phyloP scores from a whole-genome alignment of 2,888 invertebrate genomes.

The Cremastinae sp. region DNA sequence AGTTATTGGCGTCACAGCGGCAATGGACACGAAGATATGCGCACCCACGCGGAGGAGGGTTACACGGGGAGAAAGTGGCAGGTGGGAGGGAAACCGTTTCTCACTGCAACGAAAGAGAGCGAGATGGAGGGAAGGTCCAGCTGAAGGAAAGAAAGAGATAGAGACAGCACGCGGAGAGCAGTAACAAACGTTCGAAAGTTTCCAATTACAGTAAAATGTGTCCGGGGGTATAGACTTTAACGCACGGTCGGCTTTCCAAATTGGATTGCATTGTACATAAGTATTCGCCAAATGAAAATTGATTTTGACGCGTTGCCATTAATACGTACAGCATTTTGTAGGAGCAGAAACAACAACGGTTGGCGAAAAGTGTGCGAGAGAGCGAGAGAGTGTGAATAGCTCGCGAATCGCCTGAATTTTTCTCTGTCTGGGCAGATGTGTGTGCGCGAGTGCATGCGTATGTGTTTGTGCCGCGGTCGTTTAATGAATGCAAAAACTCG shows the following conservation, averaged over 20 bases:
- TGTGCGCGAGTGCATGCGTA: constrained; percentile 8
- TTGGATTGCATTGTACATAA: constrained; percentile 78
- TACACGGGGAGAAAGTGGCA: constrained; percentile 6
- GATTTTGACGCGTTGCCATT: constrained; percentile 78
- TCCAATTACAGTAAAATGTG: constrained; percentile 77
- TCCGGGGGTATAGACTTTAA: constrained; percentile 56
- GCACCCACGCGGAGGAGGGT: constrained; percentile 42
- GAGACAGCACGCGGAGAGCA: constrained; percentile 36
- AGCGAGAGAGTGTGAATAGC: constrained; percentile 22
- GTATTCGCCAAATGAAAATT: constrained; percentile 79
- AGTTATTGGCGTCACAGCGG: constrained; percentile 46
- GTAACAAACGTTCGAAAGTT: constrained; percentile 73
- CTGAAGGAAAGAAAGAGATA: constrained; percentile 22
- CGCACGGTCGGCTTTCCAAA: constrained; percentile 70
- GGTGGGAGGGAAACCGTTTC: constrained; percentile 47
- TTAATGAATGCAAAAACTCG: constrained; percentile 77
- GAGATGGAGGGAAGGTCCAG: background rate
- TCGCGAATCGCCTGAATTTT: constrained; percentile 9
- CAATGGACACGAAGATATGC: constrained; percentile 46
- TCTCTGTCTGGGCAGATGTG: background rate
- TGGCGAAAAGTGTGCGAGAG: constrained; percentile 26
- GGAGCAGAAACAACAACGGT: constrained; percentile 42
- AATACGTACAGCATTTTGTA: constrained; percentile 69
- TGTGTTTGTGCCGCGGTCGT: constrained; percentile 70
- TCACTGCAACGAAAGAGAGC: constrained; percentile 39